A percentile compares a stretch with the other conserved stretches of the same genome.
These are phyloP conservation scores for Seriola quinqueradiata DNA, from an alignment of 2,113 vertebrate genomes.

Conservation along the genomic window DNA sequence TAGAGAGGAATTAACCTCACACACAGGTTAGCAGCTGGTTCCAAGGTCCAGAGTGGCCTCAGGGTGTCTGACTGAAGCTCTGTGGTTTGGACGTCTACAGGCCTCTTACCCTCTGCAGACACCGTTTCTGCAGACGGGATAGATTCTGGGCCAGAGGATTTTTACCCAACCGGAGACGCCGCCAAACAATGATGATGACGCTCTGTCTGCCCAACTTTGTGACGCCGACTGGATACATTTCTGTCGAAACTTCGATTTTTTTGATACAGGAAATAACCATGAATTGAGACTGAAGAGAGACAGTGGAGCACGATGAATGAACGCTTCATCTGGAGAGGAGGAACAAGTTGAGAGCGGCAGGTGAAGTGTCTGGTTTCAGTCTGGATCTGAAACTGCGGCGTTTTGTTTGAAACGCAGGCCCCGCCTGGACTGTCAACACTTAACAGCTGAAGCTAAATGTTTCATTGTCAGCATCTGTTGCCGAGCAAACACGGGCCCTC, in stretches of 20 bases:
- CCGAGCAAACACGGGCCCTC: conserved; percentile 26
- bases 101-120: not conserved
- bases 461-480: conserved; percentile 38
- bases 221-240: not conserved
- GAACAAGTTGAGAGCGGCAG: not conserved
- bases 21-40: not conserved
- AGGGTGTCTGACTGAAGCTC: not conserved
- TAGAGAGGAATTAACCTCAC: not conserved
- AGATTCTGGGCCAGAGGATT: conserved; percentile 26
- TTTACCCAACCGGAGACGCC: not conserved
- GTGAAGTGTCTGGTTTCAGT: not conserved
- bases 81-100: not conserved
- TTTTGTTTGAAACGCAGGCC: not conserved
- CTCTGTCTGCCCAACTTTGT: not conserved
- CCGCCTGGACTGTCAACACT: not conserved
- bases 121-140: conserved; percentile 14
- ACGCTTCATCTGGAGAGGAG: not conserved
- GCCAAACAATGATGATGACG: conserved; percentile 26
- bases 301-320: too few species aligned
- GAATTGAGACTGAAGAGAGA: too few species aligned
- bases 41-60: not conserved
- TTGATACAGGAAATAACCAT: too few species aligned
- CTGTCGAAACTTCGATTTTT: not conserved
- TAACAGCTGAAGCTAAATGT: conserved; percentile 27
- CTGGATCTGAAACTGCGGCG: not conserved